phyloP scores from a whole-genome alignment of 2,113 vertebrate genomes.

The Origma solitaria region DNA sequence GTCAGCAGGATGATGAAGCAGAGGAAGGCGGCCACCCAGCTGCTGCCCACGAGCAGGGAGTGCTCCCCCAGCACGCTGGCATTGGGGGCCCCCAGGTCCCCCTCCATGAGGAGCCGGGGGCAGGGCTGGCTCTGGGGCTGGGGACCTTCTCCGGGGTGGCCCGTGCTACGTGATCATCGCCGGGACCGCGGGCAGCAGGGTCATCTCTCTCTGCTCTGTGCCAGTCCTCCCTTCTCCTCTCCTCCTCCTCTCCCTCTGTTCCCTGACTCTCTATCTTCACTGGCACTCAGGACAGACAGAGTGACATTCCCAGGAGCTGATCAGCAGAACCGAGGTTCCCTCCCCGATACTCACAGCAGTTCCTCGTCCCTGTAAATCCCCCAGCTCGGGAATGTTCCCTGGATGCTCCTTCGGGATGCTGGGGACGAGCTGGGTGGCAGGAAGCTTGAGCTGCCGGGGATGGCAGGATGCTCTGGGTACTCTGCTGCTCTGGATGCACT shows the following conservation, averaged over 20 bases:
- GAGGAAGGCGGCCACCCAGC: slow-evolving; percentile 83
- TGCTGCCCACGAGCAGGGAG: slow-evolving; percentile 65
- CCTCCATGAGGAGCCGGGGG: slow-evolving; percentile 20
- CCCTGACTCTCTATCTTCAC: background rate
- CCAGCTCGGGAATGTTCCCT: background rate
- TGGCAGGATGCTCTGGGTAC: background rate
- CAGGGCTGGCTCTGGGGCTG: background rate
- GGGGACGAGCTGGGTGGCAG: background rate
- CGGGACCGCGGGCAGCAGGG: background rate
- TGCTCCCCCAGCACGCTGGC: slow-evolving; percentile 25
- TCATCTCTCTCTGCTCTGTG: background rate
- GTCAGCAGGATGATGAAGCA: slow-evolving; percentile 89
- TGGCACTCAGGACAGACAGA: background rate
- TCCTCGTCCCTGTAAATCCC: background rate
- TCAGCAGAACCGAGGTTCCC: background rate
- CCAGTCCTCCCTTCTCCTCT: background rate
- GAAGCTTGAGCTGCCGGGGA: background rate
- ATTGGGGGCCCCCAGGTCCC: background rate
- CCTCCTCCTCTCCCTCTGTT: background rate
- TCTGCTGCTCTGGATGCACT: background rate
- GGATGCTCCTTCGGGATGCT: background rate
- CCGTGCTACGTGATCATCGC: background rate
- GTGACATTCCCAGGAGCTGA: background rate
- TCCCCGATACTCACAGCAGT: background rate
- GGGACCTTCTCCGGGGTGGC: rapidly evolving